Conservation (phyloP, 2,888 invertebrate species). For the Nysson spinosus region DNA sequence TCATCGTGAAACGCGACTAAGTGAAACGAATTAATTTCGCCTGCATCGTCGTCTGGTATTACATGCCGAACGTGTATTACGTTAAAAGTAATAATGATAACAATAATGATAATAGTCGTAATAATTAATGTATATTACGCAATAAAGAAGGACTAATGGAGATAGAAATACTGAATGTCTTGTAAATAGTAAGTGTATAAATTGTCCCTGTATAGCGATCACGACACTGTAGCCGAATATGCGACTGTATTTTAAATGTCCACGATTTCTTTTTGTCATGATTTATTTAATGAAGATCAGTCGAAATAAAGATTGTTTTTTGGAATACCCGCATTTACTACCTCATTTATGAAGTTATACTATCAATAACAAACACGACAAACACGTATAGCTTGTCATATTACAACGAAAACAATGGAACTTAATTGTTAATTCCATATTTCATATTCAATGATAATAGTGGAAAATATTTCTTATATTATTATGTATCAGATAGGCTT, state of each 20-base stretch:
- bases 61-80: neutral
- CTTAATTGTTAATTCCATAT: too few relatives aligned
- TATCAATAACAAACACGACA: too few relatives aligned
- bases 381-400: too few relatives aligned
- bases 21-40: constrained; percentile 18
- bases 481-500: too few relatives aligned
- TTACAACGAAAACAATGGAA: too few relatives aligned
- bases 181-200: constrained; percentile 66
- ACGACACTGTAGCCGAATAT: constrained; percentile 43
- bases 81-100: constrained; percentile 3
- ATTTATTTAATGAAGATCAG: constrained; percentile 57
- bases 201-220: constrained; percentile 51
- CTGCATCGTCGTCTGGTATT: constrained; percentile 19
- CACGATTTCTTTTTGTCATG: constrained; percentile 63
- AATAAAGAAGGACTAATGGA: constrained; percentile 28
- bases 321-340: constrained; percentile 6
- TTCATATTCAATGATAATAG: too few relatives aligned
- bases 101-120: constrained; percentile 19
- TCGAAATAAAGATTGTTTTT: constrained; percentile 65
- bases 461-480: too few relatives aligned
- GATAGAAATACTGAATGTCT: constrained; percentile 50
- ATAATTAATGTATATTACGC: constrained; percentile 29
- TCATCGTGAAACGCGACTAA: constrained; percentile 4
- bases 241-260: constrained; percentile 65
- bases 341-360: too few relatives aligned